A percentile compares a stretch with the other conserved stretches of the same genome.
Conservation (phyloP, 1,140 invertebrate species). For the Asobara japonica region DNA sequence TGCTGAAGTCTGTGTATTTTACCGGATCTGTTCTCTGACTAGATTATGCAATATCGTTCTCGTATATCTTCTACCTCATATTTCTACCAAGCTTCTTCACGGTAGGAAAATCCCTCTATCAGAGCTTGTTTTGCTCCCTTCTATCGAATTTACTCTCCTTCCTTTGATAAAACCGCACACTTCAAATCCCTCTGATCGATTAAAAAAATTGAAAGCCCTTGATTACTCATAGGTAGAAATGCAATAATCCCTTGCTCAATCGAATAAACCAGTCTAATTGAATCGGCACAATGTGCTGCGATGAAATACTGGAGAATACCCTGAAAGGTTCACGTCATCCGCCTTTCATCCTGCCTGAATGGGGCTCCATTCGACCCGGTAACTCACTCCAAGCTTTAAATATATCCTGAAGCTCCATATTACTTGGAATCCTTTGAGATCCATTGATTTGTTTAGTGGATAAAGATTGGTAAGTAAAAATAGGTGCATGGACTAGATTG, state of each 20-base stretch:
- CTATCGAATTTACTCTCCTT: neutral
- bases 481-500: no score
- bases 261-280: conserved; percentile 13
- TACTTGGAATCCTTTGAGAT: neutral
- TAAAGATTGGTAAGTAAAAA: neutral
- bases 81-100: no score
- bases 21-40: no score
- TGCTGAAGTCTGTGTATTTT: no score
- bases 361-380: neutral
- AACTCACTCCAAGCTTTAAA: neutral
- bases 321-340: neutral
- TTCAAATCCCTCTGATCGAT: neutral
- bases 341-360: conserved; percentile 8
- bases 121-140: neutral
- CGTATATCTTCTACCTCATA: no score
- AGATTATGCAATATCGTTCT: no score
- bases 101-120: no score
- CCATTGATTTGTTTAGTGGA: neutral
- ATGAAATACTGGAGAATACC: neutral
- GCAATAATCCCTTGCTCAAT: conserved; percentile 1
- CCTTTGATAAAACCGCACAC: neutral
- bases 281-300: neutral
- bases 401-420: neutral
- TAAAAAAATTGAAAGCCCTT: neutral
- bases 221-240: neutral